Evolutionary conservation across 2,113 vertebrate species (phyloP).

Genomic region (Callionymus lyra): DNA sequence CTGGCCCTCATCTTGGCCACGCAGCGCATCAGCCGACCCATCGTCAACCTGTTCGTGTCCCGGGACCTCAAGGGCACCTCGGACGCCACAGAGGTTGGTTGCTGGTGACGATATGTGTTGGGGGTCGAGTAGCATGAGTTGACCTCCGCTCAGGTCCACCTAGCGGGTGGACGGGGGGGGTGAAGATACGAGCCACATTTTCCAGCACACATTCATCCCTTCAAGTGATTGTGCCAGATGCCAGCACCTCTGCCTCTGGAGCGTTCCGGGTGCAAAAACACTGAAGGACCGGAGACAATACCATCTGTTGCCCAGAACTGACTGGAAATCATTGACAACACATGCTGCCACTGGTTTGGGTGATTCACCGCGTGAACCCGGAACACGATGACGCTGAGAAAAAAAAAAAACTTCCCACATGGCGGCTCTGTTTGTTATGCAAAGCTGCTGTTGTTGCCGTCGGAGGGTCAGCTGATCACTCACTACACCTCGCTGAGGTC

Average conservation of each 20-base stretch:
- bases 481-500: too few relatives aligned
- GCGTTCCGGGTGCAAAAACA: conserved; percentile 40
- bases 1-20: conserved; percentile 92
- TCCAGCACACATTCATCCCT: too few relatives aligned
- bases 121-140: too few relatives aligned
- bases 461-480: conserved; percentile 6
- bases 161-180: too few relatives aligned
- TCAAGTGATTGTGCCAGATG: too few relatives aligned
- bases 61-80: conserved; percentile 86
- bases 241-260: conserved; percentile 43
- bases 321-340: conserved; percentile 49
- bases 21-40: conserved; percentile 91
- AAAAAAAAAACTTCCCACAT: conserved; percentile 37
- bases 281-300: conserved; percentile 41
- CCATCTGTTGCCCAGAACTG: conserved; percentile 56
- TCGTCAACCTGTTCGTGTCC: conserved; percentile 97
- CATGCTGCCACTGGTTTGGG: conserved; percentile 45
- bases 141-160: too few relatives aligned
- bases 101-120: too few relatives aligned
- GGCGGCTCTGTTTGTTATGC: conserved; percentile 19
- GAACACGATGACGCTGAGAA: conserved; percentile 21
- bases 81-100: conserved; percentile 81
- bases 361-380: conserved; percentile 48
- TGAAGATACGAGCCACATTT: too few relatives aligned
- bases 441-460: conserved; percentile 27